These are phyloP conservation scores for Leuciscus idus DNA, from an alignment of 2,113 vertebrate genomes.

Conservation along the genomic window DNA sequence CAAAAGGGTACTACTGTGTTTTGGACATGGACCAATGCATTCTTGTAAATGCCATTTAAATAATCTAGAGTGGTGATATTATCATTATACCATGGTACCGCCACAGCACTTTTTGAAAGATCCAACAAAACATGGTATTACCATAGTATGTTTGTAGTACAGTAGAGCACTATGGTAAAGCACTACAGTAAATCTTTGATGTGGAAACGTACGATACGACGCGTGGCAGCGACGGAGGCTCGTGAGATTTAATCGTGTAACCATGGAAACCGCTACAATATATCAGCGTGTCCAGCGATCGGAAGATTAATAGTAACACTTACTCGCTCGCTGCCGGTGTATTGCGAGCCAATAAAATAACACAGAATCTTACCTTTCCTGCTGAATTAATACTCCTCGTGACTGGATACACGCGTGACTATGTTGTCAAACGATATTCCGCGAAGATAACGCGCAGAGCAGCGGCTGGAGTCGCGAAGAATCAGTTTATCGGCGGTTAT, in stretches of 20 bases:
- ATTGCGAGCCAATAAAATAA: not conserved
- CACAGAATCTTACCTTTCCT: not conserved
- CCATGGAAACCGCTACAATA: conserved; percentile 31
- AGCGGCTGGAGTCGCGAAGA: no score
- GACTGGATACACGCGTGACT: not conserved
- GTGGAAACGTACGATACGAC: not conserved
- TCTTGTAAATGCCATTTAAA: not conserved
- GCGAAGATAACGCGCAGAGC: not conserved
- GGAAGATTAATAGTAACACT: not conserved
- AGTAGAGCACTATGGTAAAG: not conserved
- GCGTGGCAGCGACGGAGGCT: conserved; percentile 26
- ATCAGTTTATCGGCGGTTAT: not conserved
- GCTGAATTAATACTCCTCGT: not conserved
- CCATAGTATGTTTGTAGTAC: not conserved
- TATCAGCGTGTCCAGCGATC: not conserved
- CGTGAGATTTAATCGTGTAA: not conserved
- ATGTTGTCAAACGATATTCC: not conserved
- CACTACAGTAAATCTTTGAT: not conserved
- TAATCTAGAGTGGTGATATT: not conserved
- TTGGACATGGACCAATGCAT: not conserved
- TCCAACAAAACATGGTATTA: not conserved
- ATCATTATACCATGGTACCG: not conserved
- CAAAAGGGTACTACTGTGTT: not conserved
- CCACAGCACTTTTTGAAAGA: not conserved
- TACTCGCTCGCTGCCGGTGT: not conserved